Base-by-base conservation (phyloP, 1,140 invertebrate species). In the Drosophila micromelanica region DNA sequence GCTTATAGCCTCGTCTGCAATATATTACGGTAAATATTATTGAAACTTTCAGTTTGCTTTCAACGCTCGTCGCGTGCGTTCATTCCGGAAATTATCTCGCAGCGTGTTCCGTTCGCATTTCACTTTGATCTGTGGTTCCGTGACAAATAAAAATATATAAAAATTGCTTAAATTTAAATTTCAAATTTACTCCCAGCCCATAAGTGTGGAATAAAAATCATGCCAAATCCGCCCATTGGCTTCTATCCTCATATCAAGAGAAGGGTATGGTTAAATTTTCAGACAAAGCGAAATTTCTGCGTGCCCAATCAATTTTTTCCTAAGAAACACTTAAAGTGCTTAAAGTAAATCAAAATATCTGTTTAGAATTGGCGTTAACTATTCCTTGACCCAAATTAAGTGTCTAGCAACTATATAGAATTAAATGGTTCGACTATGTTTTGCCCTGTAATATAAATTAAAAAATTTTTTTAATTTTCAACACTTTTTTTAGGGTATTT, bases 1-100 rank as follows among this genome's bases (percentile, higher is more conserved):
- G 32, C 32, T 8, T 35, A 9, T 2, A 35, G 32, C 37, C 23
- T 46, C 43, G 64, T 20, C 37, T 55, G 60, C 63, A 65, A 70
- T 90, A 90, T 90, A 90, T 70, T 69, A 78, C 61, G 70, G 73
- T 86, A 86, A 90, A 90, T 87, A 77, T 65, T 81, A 80, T 82
- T 72, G 20, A 90, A 80, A 80, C 70, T 77, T 80, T 90, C 78
- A 90, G 87, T 90, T 80, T 52, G 84, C 75, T 73, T 87, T 87
- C 75, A 64, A 70, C 84, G 62, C 61, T 87, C 61, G 78, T 67
- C 61, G 82, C 65, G 72, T 62, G 35, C 63, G 73, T 74, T 46
- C 70, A 62, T 69, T 49, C n/a, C 51, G 32, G 42, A 42, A 52
- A 40, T 45, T 38, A 32, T 12, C 35, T 51, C 7, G 20, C 13